Base-by-base conservation (phyloP, 2,888 invertebrate species). In the Orthonevra nobilis region DNA sequence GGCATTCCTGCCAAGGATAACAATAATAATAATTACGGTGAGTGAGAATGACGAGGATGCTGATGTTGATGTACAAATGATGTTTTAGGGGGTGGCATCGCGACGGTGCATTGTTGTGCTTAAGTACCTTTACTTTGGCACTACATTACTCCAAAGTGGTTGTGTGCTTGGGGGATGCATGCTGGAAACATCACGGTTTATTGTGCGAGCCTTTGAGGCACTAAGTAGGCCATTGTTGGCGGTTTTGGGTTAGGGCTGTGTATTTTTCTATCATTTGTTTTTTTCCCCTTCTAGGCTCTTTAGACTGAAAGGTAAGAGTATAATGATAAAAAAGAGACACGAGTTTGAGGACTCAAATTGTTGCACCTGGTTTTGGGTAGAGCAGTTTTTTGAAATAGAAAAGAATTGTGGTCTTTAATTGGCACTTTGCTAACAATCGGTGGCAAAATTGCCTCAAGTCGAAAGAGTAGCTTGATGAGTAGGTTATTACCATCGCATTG, bases 1-100 rank as follows among this genome's bases (percentile, higher is more conserved):
- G 70, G 85, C 85, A 85, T 83, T 82, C 75, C 79, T 82, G 83
- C 81, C 84, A 82, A 84, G 85, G 85, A 85, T 85, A 86, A 85
- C 85, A 85, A 85, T 85, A 75, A 75, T 75, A 75, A 70, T 75
- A 75, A 75, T 75, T 75, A 63, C 58, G 20, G 10, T 58, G 63
- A 69, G 44, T 38, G 36, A 52, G 58, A 14, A 69, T 69, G 75
- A 63, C 17, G 63, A 63, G 34, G 56, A 63, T 58, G 63, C n/a
- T 44, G 46, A 58, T 58, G 68, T 48, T 69, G 75, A 70, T 70
- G 56, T 32, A 32, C 56, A 9, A 44, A 5, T 44, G n/a, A n/a
- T 32, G 19, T 20, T 7, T 9, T 4, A 9, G 26, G 34, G 14
- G 10, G 40, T 40, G 15, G 46, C 38, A 38, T 17, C 30, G 50